phyloP scores from a whole-genome alignment of 2,888 invertebrate species.

The Dyspetes luteomarginatus region DNA sequence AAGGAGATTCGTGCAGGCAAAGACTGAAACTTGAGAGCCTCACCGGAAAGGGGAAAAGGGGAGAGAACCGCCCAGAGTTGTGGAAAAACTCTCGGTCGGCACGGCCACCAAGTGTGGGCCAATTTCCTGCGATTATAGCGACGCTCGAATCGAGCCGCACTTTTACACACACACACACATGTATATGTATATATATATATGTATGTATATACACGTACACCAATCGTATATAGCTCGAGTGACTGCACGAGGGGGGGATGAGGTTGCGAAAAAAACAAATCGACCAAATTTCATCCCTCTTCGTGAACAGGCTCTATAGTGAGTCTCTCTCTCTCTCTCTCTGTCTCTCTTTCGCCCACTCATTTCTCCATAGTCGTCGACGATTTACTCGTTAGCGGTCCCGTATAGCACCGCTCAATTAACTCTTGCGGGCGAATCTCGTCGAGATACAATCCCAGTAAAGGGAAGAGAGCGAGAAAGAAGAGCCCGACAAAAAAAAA shows the following conservation, averaged over 20 bases:
- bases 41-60: background rate
- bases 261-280: conserved; percentile 56
- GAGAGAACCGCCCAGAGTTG: conserved; percentile 23
- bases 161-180: conserved; percentile 14
- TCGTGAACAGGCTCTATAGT: conserved; percentile 10
- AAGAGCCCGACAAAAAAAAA: conserved; percentile 63
- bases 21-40: conserved; percentile 40
- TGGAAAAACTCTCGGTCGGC: conserved; percentile 55
- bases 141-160: conserved; percentile 47
- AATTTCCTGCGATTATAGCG: conserved; percentile 77
- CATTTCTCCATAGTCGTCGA: conserved; percentile 70
- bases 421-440: conserved; percentile 67
- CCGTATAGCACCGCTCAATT: conserved; percentile 79
- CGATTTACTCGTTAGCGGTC: conserved; percentile 81
- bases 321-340: background rate
- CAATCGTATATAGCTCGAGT: background rate
- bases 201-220: background rate
- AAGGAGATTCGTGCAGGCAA: background rate
- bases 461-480: conserved; percentile 25
- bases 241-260: conserved; percentile 35
- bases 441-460: conserved; percentile 40
- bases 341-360: conserved; percentile 12
- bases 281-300: conserved; percentile 48
- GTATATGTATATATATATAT: background rate
- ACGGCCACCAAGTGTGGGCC: conserved; percentile 68